These are phyloP conservation scores for Mesoligia furuncula DNA, from an alignment of 2,888 invertebrate species.

Conservation along the genomic window DNA sequence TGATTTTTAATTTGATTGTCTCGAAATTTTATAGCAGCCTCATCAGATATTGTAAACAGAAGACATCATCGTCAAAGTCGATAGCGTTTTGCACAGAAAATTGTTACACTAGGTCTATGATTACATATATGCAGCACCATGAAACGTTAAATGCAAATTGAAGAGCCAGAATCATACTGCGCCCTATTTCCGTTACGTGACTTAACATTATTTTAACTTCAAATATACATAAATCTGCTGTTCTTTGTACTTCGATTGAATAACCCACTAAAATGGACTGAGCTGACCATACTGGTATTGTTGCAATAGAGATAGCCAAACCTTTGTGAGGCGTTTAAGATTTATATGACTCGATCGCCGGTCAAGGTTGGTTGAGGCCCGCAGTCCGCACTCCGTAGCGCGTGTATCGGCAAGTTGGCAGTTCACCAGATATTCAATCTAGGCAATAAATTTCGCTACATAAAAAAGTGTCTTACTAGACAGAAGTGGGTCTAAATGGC, in stretches of 20 bases:
- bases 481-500: slow-evolving; percentile 44
- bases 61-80: slow-evolving; percentile 18
- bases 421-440: slow-evolving; percentile 75
- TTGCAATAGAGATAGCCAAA: slow-evolving; percentile 70
- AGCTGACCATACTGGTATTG: slow-evolving; percentile 60
- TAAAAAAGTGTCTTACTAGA: slow-evolving; percentile 41
- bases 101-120: slow-evolving; percentile 9
- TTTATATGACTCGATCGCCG: slow-evolving; percentile 78
- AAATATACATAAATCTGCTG: slow-evolving; percentile 32
- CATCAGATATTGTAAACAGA: slow-evolving; percentile 10
- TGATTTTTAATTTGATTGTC: slow-evolving; percentile 33
- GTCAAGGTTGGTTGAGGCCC: slow-evolving; percentile 87
- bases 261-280: slow-evolving; percentile 51
- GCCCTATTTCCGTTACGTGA: slow-evolving; percentile 32
- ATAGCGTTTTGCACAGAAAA: not conserved
- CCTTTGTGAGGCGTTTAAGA: slow-evolving; percentile 73
- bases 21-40: slow-evolving; percentile 21
- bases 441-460: slow-evolving; percentile 64
- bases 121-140: slow-evolving; percentile 12
- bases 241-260: slow-evolving; percentile 51
- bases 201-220: slow-evolving; percentile 19
- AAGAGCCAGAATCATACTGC: slow-evolving; percentile 18
- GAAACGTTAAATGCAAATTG: slow-evolving; percentile 35
- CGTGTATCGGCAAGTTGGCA: slow-evolving; percentile 81
- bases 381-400: slow-evolving; percentile 82